phyloP scores from a whole-genome alignment of 2,797 vertebrate species.

The Nannoperca australis region DNA sequence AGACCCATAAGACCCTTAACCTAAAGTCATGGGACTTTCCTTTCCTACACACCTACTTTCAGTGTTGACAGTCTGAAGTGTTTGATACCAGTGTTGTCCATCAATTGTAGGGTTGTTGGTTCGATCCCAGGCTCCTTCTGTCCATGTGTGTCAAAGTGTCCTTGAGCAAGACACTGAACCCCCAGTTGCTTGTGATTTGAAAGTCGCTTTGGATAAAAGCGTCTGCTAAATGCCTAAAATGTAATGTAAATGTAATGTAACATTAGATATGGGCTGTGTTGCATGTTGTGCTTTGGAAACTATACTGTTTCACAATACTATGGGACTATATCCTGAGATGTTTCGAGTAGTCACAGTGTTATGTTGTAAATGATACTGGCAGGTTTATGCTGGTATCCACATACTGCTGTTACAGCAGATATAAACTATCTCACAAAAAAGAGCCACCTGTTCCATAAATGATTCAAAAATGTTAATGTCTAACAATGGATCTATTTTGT shows the following conservation, averaged over 20 bases:
- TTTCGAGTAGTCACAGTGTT: constrained; percentile 6
- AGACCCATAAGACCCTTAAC: background rate
- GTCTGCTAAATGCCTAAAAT: no score
- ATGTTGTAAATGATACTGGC: constrained; percentile 38
- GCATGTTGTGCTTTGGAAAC: background rate
- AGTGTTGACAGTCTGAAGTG: background rate
- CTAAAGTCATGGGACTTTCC: constrained; percentile 2
- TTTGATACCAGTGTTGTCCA: background rate
- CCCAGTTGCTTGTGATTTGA: no score
- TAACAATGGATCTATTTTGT: background rate
- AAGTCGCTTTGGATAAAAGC: no score
- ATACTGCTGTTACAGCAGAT: background rate
- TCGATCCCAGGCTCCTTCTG: no score
- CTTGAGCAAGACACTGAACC: no score
- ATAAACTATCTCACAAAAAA: background rate
- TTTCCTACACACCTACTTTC: background rate
- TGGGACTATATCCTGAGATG: constrained; percentile 13
- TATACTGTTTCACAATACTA: constrained; percentile 23
- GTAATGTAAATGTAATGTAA: no score
- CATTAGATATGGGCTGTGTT: background rate
- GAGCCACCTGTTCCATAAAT: background rate
- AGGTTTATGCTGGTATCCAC: constrained; percentile 34
- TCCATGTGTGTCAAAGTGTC: no score
- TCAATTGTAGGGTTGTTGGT: no score
- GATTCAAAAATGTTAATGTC: background rate